phyloP scores from a whole-genome alignment of 2,888 invertebrate genomes.

The Crioceris asparagi region DNA sequence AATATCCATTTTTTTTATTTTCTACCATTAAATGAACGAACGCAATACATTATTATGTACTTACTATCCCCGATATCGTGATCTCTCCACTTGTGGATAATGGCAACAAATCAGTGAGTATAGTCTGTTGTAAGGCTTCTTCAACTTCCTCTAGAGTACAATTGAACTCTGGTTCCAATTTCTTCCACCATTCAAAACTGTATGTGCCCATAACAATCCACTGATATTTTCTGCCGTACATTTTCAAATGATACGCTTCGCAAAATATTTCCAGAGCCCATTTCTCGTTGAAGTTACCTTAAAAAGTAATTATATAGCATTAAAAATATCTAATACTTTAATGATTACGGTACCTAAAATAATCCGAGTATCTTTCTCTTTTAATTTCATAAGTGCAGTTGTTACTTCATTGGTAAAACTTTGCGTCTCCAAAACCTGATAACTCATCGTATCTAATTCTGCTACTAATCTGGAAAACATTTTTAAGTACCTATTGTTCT shows the following conservation, averaged over 20 bases:
- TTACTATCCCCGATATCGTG: conserved; percentile 83
- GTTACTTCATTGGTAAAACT: conserved; percentile 86
- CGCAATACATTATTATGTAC: conserved; percentile 29
- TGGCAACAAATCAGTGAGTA: conserved; percentile 79
- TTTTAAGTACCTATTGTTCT: no score
- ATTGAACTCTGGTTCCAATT: conserved; percentile 46
- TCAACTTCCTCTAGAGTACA: conserved; percentile 65
- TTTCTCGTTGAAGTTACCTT: conserved; percentile 87
- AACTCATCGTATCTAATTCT: conserved; percentile 69
- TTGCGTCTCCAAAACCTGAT: conserved; percentile 79
- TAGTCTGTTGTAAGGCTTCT: conserved; percentile 74
- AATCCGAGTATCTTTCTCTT: conserved; percentile 87
- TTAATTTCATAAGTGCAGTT: conserved; percentile 66
- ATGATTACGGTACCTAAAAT: conserved; percentile 48
- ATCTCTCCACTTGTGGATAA: conserved; percentile 77
- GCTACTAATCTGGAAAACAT: conserved; percentile 59
- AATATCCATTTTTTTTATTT: background rate
- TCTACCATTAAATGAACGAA: background rate
- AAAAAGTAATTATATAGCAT: conserved; percentile 6
- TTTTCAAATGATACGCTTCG: conserved; percentile 73
- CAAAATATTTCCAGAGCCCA: conserved; percentile 87
- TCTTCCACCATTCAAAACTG: conserved; percentile 62
- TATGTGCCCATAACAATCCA: conserved; percentile 92
- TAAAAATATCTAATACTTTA: background rate
- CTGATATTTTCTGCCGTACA: conserved; percentile 88